A percentile compares a stretch with the other conserved stretches of the same genome.
Conservation (phyloP, 1,140 invertebrate genomes). For the Drosophila truncata region DNA sequence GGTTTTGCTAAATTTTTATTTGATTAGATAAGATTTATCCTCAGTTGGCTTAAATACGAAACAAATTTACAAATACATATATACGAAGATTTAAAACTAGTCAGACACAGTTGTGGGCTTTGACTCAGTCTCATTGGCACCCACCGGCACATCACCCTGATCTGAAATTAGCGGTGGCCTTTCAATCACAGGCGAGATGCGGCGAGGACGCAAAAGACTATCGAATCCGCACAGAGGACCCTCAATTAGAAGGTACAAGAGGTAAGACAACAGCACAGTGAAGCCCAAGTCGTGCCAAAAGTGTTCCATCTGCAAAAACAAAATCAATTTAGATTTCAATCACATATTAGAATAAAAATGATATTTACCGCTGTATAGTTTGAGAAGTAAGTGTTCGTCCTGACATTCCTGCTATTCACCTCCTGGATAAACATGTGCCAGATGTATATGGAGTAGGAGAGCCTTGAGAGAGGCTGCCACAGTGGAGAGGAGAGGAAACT, state of each 20-base stretch:
- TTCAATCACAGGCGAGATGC: too few relatives aligned
- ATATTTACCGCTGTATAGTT: conserved; percentile 48
- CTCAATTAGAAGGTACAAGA: conserved; percentile 58
- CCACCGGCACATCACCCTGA: rapidly evolving
- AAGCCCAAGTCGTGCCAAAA: conserved; percentile 69
- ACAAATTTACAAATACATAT: too few relatives aligned
- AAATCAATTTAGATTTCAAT: not conserved
- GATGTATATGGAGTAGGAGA: conserved; percentile 86
- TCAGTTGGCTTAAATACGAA: not conserved
- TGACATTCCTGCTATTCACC: conserved; percentile 31
- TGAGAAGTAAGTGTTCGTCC: conserved; percentile 52
- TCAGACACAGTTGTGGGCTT: not conserved
- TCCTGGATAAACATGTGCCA: conserved; percentile 81
- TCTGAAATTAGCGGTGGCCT: not conserved
- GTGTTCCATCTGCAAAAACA: conserved; percentile 41
- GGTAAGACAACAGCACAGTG: conserved; percentile 40
- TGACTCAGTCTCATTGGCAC: not conserved
- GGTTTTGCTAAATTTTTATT: not conserved
- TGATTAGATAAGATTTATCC: not conserved
- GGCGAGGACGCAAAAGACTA: conserved; percentile 18
- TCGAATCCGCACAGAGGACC: conserved; percentile 55
- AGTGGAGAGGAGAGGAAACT: conserved; percentile 84
- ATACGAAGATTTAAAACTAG: not conserved
- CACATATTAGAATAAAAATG: too few relatives aligned
- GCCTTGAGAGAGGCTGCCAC: conserved; percentile 86